Evolutionary conservation across 2,888 invertebrate genomes (phyloP).

Genomic region (Coenonympha arcania): DNA sequence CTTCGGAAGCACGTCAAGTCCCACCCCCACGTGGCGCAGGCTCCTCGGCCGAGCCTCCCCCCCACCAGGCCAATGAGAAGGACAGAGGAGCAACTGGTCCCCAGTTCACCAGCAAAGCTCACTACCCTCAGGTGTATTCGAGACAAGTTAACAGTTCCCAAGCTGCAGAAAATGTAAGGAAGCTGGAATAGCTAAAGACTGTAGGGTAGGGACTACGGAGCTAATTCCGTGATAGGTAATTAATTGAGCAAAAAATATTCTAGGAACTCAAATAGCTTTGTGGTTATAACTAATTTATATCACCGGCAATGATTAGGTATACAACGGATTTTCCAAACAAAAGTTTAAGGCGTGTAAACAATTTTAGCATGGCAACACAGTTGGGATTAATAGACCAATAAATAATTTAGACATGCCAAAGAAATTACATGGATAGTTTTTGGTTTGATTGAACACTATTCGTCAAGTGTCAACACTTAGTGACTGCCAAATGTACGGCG

Average conservation of each 20-base stretch:
- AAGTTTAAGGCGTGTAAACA: not conserved
- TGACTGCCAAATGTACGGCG: too few relatives aligned
- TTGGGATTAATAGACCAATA: not conserved
- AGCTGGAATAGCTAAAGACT: too few relatives aligned
- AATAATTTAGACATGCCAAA: not conserved
- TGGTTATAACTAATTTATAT: too few relatives aligned
- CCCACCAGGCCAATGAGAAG: conserved; percentile 48
- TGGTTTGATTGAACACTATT: too few relatives aligned
- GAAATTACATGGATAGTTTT: not conserved
- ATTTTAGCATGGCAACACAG: not conserved
- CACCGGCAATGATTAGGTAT: too few relatives aligned
- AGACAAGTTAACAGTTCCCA: conserved; percentile 61
- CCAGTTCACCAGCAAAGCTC: conserved; percentile 63
- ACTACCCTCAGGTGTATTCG: conserved; percentile 60
- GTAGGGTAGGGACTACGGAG: too few relatives aligned
- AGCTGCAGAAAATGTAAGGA: conserved; percentile 43
- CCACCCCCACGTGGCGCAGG: conserved; percentile 71
- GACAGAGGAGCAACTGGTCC: conserved; percentile 52
- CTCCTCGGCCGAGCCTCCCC: conserved; percentile 58
- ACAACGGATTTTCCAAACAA: too few relatives aligned
- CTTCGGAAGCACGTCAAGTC: conserved; percentile 94
- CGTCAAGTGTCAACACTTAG: too few relatives aligned
- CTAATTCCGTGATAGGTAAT: too few relatives aligned
- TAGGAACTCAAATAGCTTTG: too few relatives aligned
- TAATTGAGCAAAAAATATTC: too few relatives aligned